Percentiles rank a stretch among this genome's conserved stretches.
Conservation (phyloP, 1,140 invertebrate genomes). For the Diorhabda elongata region DNA sequence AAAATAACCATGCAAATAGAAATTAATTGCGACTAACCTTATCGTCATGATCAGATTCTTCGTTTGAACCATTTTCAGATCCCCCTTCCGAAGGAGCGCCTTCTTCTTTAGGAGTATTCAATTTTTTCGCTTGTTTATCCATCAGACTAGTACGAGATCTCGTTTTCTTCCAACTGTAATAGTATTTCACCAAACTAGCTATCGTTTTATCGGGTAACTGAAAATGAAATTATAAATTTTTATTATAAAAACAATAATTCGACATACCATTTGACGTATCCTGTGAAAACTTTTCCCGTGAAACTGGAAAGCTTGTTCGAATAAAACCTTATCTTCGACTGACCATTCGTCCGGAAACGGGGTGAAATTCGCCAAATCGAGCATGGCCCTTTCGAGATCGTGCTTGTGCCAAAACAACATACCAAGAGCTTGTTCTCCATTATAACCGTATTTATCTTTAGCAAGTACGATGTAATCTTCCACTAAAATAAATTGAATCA, state of each 20-base stretch:
- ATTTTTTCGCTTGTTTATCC: constrained; percentile 79
- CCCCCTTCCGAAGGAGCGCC: constrained; percentile 57
- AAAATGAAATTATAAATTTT: constrained; percentile 25
- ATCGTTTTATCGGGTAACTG: constrained; percentile 95
- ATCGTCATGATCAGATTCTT: constrained; percentile 83
- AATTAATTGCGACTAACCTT: constrained; percentile 63
- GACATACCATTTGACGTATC: constrained; percentile 91
- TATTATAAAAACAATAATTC: neutral
- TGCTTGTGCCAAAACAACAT: constrained; percentile 99
- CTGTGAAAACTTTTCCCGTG: constrained; percentile 97
- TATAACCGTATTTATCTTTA: constrained; percentile 98
- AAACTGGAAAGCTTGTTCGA: constrained; percentile 97
- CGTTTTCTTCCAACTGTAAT: constrained; percentile 98
- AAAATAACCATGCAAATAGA: too few relatives aligned
- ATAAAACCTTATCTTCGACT: constrained; percentile 95
- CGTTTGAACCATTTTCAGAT: constrained; percentile 78
- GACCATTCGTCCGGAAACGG: constrained; percentile 98
- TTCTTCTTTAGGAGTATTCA: constrained; percentile 56
- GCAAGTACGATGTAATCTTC: constrained; percentile 91
- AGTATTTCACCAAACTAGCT: constrained; percentile 93
- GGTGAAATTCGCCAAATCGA: constrained; percentile 94
- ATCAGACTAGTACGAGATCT: constrained; percentile 86
- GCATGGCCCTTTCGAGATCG: constrained; percentile 85
- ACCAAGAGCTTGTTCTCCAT: constrained; percentile 93
- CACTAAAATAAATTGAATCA: constrained; percentile 60